Evolutionary conservation across 2,113 vertebrate species (phyloP).

Genomic region (Phocoena phocoena): DNA sequence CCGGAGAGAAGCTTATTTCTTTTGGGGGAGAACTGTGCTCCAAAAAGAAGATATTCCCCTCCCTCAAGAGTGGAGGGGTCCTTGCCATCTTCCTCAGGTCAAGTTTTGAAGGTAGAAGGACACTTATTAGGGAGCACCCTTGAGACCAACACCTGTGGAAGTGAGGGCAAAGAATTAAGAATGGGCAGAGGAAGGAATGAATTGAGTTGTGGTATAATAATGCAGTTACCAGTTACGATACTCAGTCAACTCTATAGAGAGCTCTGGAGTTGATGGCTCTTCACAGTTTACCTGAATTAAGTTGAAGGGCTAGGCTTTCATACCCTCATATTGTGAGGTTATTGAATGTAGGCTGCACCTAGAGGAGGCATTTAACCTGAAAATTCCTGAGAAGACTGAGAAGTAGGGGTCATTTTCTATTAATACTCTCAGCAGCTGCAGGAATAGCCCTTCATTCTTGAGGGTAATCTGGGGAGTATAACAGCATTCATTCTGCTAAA

Average conservation of each 20-base stretch:
- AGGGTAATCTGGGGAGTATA: neutral
- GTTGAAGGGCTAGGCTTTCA: too few relatives aligned
- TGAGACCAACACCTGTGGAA: neutral
- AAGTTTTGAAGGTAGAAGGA: neutral
- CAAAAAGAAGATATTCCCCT: neutral
- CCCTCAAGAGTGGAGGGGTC: neutral
- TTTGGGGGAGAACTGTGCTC: neutral
- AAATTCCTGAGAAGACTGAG: neutral
- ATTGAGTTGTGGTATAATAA: fast-evolving
- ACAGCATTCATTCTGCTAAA: neutral
- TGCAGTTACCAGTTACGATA: neutral
- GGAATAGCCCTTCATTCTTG: neutral
- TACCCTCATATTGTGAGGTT: fast-evolving
- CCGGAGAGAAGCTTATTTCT: neutral
- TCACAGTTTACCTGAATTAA: neutral
- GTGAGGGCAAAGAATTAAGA: neutral
- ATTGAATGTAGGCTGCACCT: neutral
- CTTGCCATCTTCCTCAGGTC: neutral
- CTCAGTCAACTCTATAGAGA: neutral
- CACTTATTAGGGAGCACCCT: neutral
- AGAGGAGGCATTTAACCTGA: neutral
- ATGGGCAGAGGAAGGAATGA: neutral
- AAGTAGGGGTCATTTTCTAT: neutral
- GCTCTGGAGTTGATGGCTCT: neutral
- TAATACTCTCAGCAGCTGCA: neutral